Percentiles rank a stretch among this genome's conserved stretches.
Evolutionary conservation across 92 coral and sea anemone species (phyloP).

Genomic region (Zoanthus sansibaricus): DNA sequence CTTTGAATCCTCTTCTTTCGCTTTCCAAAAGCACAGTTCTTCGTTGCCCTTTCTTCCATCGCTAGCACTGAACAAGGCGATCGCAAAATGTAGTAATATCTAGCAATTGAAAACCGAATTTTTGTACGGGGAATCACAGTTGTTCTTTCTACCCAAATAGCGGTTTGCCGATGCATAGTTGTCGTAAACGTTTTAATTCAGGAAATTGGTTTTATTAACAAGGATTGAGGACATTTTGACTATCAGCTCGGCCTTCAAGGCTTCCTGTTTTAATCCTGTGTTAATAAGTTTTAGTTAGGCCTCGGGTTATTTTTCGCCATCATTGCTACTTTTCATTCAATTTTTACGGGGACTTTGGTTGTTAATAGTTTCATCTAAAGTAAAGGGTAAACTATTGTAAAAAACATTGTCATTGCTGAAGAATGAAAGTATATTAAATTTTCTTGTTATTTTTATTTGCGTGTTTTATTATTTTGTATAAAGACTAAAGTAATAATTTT

Average conservation of each 20-base stretch:
- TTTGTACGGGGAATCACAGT: not conserved
- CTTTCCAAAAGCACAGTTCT: not conserved
- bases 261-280: not conserved
- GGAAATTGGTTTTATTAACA: not conserved
- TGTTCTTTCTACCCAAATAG: slow-evolving; percentile 27
- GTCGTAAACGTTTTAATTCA: not conserved
- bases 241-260: not conserved
- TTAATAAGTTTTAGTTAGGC: not conserved
- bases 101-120: slow-evolving; percentile 26
- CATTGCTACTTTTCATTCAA: not conserved
- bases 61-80: not conserved
- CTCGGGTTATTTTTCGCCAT: not conserved
- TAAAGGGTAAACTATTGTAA: no score
- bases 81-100: not conserved
- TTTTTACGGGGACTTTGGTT: no score
- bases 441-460: no score
- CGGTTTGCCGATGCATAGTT: slow-evolving; percentile 21
- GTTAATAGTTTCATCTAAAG: no score
- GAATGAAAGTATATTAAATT: no score
- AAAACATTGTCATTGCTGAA: no score
- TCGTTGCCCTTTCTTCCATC: not conserved
- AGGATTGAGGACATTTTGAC: not conserved
- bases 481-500: no score
- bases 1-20: not conserved
- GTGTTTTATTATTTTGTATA: no score